Base-by-base conservation (phyloP, 2,888 invertebrate genomes). In the Agrochola macilenta region DNA sequence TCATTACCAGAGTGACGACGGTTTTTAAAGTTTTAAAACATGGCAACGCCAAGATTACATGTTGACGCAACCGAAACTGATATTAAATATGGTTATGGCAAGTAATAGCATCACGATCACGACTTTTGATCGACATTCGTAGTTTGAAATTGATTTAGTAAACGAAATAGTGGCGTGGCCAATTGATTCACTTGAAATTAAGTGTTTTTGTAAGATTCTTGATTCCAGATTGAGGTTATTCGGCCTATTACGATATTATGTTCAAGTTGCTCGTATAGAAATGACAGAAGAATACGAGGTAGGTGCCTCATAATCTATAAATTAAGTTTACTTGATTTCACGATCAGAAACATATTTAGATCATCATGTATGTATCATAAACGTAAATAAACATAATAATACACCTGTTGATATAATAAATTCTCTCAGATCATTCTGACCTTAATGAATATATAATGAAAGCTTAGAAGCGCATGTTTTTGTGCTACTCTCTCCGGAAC, bases 401-500 rank as follows among this genome's bases (percentile, higher is more conserved):
- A 71, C 54, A 68, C 20, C 60, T 64, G 70, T 69, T 52, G 26
- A 60, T 54, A 74, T 57, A 43, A 76, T 74, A 74, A 82, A 63
- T 78, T 58, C 66, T 66, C 26, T 61, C 35, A 35, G 5, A 65
- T n/a, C 30, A 84, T 63, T 63, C 7, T 83, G 84, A 83, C 84
- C 83, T 77, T 83, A 83, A 83, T 83, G 81, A 81, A 70, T 73
- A 63, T 74, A 75, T 84, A 81, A 83, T 84, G 81, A 74, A 76
- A 73, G 77, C 77, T 81, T 72, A 71, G 61, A 81, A 81, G 63
- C 54, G 81, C 61, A 49, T 63, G 71, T 84, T 80, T 83, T 80
- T 81, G 69, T 76, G 61, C 68, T 35, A 74, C 84, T 83, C 80
- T 83, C 83, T 83, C 82, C 74, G 71, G 69, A 75, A 73, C 65